phyloP scores from a whole-genome alignment of 1,140 invertebrate species.

The Lepeophtheirus salmonis region DNA sequence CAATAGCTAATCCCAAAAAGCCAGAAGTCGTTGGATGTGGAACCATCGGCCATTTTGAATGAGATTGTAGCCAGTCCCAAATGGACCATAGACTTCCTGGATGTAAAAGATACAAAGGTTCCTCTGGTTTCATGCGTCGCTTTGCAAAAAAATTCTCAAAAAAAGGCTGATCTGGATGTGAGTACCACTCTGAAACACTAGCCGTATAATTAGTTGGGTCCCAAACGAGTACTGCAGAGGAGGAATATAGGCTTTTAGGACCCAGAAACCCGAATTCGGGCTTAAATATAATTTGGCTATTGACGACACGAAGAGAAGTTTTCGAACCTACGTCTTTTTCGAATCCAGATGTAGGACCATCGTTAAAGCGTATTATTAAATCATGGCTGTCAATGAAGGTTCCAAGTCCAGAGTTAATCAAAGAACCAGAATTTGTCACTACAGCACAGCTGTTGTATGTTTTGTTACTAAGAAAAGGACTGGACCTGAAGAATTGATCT shows the following conservation, averaged over 20 bases:
- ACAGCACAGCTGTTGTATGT: constrained; percentile 47
- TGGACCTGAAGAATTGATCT: constrained; percentile 2
- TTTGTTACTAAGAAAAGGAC: constrained; percentile 24
- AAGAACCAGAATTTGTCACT: constrained; percentile 48
- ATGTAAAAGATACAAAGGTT: constrained; percentile 49
- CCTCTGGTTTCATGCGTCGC: constrained; percentile 36
- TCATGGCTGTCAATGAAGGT: constrained; percentile 56
- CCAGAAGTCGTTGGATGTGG: constrained; percentile 62
- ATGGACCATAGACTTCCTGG: constrained; percentile 50
- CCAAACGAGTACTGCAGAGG: constrained; percentile 51
- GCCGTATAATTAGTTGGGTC: constrained; percentile 57
- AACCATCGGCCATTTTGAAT: constrained; percentile 41
- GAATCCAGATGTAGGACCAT: constrained; percentile 52
- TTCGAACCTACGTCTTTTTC: constrained; percentile 57
- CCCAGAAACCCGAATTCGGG: constrained; percentile 46
- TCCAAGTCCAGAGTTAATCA: constrained; percentile 45
- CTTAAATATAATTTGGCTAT: constrained; percentile 59
- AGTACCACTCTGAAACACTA: constrained; percentile 44
- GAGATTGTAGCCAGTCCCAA: constrained; percentile 51
- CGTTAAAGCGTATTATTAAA: constrained; percentile 57
- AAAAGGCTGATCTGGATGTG: constrained; percentile 50
- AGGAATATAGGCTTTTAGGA: constrained; percentile 42
- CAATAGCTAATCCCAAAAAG: constrained; percentile 53
- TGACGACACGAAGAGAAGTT: constrained; percentile 54
- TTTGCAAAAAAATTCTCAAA: constrained; percentile 51